Percentiles rank a stretch among this genome's conserved stretches.
Conservation (phyloP, 2,113 vertebrate species). For the Pedionomus torquatus region DNA sequence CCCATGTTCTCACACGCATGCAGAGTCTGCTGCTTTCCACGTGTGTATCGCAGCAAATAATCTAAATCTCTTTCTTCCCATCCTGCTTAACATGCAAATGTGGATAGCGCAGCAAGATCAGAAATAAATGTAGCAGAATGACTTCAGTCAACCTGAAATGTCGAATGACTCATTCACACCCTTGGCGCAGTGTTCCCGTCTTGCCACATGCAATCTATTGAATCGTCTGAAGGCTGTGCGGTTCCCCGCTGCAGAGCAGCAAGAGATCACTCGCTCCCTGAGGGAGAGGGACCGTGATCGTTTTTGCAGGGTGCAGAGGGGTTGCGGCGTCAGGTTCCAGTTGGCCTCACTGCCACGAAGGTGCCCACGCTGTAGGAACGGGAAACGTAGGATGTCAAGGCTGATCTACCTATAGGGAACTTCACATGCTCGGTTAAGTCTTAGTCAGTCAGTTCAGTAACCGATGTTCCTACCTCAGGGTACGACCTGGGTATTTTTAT, state of each 20-base stretch:
- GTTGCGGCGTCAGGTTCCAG: not conserved
- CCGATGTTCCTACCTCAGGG: not conserved
- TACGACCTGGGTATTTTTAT: not conserved
- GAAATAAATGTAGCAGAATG: slow-evolving; percentile 71
- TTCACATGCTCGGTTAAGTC: not conserved
- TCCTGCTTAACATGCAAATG: slow-evolving; percentile 43
- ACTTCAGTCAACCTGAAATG: slow-evolving; percentile 77
- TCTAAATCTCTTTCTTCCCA: slow-evolving; percentile 32
- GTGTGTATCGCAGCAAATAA: not conserved
- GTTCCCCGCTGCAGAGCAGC: not conserved
- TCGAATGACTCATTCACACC: slow-evolving; percentile 74
- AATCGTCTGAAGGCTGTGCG: not conserved
- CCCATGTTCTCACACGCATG: not conserved
- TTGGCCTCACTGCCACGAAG: not conserved
- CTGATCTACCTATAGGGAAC: not conserved
- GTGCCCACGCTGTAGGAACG: not conserved
- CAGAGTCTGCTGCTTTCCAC: not conserved
- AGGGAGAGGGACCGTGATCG: not conserved
- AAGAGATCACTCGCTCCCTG: not conserved
- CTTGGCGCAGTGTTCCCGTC: slow-evolving; percentile 57
- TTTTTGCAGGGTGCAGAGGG: not conserved
- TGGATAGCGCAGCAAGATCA: slow-evolving; percentile 66
- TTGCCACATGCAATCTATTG: slow-evolving; percentile 51
- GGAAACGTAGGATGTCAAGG: not conserved
- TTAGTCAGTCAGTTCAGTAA: not conserved